phyloP scores from a whole-genome alignment of 2,888 invertebrate genomes.

The Neocrepidodera transversa region DNA sequence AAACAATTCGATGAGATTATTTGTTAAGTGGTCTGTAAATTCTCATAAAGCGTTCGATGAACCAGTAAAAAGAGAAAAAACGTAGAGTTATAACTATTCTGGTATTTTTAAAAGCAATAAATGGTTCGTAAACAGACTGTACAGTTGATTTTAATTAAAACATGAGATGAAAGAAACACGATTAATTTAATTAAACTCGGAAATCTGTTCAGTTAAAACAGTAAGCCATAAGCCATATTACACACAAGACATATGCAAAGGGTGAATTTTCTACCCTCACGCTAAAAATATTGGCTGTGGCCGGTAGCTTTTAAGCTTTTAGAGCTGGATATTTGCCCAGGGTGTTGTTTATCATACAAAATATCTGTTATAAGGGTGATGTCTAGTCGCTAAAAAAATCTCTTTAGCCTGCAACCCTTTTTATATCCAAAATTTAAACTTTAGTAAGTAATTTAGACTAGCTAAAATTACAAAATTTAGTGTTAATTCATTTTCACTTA shows the following conservation, averaged over 20 bases:
- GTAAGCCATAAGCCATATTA: conserved; percentile 18
- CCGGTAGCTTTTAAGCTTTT: conserved; percentile 14
- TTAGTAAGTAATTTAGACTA: too few species aligned
- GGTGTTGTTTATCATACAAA: neutral
- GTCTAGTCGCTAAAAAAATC: neutral
- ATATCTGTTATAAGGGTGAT: neutral
- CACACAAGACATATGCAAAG: conserved; percentile 11
- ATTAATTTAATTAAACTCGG: conserved; percentile 37
- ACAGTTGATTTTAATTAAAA: conserved; percentile 38
- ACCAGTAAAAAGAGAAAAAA: too few species aligned
- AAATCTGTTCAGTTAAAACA: conserved; percentile 26
- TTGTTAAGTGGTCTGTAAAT: too few species aligned
- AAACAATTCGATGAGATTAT: too few species aligned
- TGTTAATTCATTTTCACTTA: neutral
- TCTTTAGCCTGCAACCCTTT: neutral
- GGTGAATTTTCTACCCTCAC: conserved; percentile 19
- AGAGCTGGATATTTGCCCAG: neutral
- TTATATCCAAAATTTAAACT: neutral
- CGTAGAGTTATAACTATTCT: too few species aligned
- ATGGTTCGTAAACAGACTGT: conserved; percentile 19
- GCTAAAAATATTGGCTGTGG: conserved; percentile 22
- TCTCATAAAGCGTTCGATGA: too few species aligned
- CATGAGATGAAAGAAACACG: conserved; percentile 33
- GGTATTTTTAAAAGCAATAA: conserved; percentile 11
- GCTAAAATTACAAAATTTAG: too few species aligned